Evolutionary conservation across 2,797 vertebrate species (phyloP).

Genomic region (Neoniphon sammara): DNA sequence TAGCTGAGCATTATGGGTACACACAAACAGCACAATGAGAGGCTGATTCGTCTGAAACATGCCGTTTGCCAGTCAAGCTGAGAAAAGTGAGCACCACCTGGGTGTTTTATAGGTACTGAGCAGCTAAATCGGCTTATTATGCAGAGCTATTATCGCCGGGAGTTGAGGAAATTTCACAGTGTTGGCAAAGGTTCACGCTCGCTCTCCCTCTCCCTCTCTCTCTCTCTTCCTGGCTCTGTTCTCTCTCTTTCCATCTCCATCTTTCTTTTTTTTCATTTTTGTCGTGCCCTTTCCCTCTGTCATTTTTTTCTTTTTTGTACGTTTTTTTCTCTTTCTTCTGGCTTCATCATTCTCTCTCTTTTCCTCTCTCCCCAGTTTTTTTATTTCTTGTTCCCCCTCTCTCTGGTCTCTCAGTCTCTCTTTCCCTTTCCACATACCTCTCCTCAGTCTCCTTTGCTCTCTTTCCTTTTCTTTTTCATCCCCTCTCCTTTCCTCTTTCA

Average conservation of each 20-base stretch:
- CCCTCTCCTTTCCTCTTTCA: slow-evolving; percentile 1
- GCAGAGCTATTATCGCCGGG: slow-evolving; percentile 62
- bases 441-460: not conserved
- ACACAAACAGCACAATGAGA: slow-evolving; percentile 52
- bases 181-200: slow-evolving; percentile 48
- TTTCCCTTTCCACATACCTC: slow-evolving; percentile 2
- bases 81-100: slow-evolving; percentile 65
- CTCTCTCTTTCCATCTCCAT: slow-evolving; percentile 23
- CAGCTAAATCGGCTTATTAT: slow-evolving; percentile 72
- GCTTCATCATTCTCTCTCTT: slow-evolving; percentile 24
- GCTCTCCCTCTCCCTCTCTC: slow-evolving; percentile 6
- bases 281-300: not conserved
- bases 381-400: no score
- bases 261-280: not conserved
- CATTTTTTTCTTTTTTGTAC: slow-evolving; percentile 1
- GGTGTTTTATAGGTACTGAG: slow-evolving; percentile 69
- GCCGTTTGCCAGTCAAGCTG: slow-evolving; percentile 46
- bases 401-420: no score
- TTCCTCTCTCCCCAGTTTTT: no score
- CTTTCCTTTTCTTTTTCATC: not conserved
- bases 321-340: slow-evolving; percentile 24
- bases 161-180: slow-evolving; percentile 62
- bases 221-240: slow-evolving; percentile 23
- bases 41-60: slow-evolving; percentile 48
- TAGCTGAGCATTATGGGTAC: slow-evolving; percentile 30